Evolutionary conservation across 2,888 invertebrate genomes (phyloP), one percentile per base, ranked within the genome.

Genomic region (Exephanes ischioxanthus): DNA sequence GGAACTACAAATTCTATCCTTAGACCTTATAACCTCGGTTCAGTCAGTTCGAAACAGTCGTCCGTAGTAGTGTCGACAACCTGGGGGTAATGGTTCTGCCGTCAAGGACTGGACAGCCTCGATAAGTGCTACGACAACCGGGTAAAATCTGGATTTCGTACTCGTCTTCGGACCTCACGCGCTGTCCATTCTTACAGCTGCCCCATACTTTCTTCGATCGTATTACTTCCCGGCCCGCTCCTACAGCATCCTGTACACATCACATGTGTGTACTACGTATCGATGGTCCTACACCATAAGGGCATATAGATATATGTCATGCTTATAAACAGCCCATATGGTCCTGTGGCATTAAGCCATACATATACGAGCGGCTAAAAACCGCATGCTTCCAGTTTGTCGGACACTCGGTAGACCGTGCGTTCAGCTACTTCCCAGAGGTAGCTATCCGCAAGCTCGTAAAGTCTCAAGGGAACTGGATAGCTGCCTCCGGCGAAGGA

Each of bases 401-500:
- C 78, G 73, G 82, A 82, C 71, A 71, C 66, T 72, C 61, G 19
- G 53, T 66, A 70, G 63, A 75, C 55, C 66, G 45, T 58, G 37
- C 58, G 55, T 70, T 78, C 45, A 67, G 71, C 61, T 58, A 68
- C 67, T 22, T 73, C 67, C 71, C 58, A 11, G 68, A 61, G 72
- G 45, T 61, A 72, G 51, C 63, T 33, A 63, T 63, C 78, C 78
- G 51, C 33, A 58, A 68, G 48, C 67, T 68, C 73, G 78, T 83
- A 83, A 83, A 73, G 37, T 68, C 78, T 68, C 83, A 22, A 33
- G 70, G 83, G 78, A 77, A 53, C 37, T 19, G 37, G 55, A 67
- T 66, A 19, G n/a, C 37, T 19, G 70, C 45, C 53, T 55, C 67
- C 37, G 78, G 67, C 37, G 78, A 68, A 73, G 67, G 68, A 78